Conservation (phyloP, 2,797 vertebrate species). For the Margarornis squamiger region DNA sequence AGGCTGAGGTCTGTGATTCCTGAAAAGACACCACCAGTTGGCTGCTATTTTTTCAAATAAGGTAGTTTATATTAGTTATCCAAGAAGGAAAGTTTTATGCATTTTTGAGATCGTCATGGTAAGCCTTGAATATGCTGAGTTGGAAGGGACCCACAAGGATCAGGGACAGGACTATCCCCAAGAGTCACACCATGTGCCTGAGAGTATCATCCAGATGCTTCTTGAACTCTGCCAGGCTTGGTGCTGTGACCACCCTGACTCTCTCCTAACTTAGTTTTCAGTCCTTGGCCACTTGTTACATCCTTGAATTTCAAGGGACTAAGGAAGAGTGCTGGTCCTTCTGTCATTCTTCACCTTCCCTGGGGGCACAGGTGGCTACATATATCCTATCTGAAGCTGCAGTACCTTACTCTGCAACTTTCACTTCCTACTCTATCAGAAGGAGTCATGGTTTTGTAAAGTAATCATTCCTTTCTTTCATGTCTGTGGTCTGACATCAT, state of each 20-base stretch:
- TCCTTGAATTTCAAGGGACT: background rate
- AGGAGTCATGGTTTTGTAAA: background rate
- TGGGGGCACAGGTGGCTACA: rapidly evolving
- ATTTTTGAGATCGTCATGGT: background rate
- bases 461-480: background rate
- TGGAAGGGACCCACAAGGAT: background rate
- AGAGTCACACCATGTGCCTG: background rate
- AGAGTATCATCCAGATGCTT: background rate
- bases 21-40: background rate
- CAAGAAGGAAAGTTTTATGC: background rate
- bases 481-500: slow-evolving; percentile 17
- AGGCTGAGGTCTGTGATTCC: background rate
- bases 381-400: background rate
- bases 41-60: background rate
- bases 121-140: background rate
- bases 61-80: background rate
- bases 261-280: background rate
- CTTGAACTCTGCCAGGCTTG: background rate
- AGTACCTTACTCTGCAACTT: background rate
- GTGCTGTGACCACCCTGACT: background rate
- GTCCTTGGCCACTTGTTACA: background rate
- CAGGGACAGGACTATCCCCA: background rate
- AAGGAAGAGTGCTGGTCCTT: background rate
- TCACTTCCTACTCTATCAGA: background rate
- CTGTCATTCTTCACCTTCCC: background rate